phyloP scores from a whole-genome alignment of 1,140 invertebrate genomes.

The Sogatella furcifera region DNA sequence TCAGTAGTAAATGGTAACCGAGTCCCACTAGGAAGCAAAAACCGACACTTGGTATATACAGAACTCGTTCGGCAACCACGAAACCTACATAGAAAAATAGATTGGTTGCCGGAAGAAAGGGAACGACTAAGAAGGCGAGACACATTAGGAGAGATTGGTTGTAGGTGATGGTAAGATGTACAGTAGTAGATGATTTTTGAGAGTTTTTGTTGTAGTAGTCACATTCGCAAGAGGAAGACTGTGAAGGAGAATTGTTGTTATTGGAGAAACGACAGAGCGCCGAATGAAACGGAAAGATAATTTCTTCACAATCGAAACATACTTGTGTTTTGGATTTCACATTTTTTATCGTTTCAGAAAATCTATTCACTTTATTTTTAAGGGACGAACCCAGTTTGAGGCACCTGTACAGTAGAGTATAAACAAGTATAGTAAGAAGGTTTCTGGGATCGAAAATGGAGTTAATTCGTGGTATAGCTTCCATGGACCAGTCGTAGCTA shows the following conservation, averaged over 20 bases:
- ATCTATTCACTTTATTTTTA: not conserved
- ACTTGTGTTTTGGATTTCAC: not conserved
- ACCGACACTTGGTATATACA: constrained; percentile 92
- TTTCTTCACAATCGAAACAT: not conserved
- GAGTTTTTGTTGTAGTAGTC: constrained; percentile 16
- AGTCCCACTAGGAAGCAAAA: constrained; percentile 80
- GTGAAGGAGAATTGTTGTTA: constrained; percentile 30
- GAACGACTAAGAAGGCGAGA: constrained; percentile 69
- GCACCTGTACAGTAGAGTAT: constrained; percentile 29
- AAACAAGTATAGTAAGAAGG: constrained; percentile 57
- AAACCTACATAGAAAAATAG: constrained; percentile 93
- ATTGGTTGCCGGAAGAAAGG: constrained; percentile 91
- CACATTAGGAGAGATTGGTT: constrained; percentile 9
- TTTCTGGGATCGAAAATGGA: constrained; percentile 63
- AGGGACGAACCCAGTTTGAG: not conserved
- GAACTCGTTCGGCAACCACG: constrained; percentile 88
- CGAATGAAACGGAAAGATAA: constrained; percentile 5
- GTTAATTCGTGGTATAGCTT: constrained; percentile 71
- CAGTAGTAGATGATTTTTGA: not conserved
- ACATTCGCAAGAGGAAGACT: constrained; percentile 15
- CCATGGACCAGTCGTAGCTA: constrained; percentile 95
- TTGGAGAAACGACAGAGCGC: constrained; percentile 31
- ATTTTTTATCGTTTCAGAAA: not conserved
- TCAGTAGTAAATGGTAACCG: constrained; percentile 35
- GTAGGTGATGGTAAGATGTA: not conserved